Evolutionary conservation across 2,797 vertebrate species (phyloP).

Genomic region (Limosa lapponica): DNA sequence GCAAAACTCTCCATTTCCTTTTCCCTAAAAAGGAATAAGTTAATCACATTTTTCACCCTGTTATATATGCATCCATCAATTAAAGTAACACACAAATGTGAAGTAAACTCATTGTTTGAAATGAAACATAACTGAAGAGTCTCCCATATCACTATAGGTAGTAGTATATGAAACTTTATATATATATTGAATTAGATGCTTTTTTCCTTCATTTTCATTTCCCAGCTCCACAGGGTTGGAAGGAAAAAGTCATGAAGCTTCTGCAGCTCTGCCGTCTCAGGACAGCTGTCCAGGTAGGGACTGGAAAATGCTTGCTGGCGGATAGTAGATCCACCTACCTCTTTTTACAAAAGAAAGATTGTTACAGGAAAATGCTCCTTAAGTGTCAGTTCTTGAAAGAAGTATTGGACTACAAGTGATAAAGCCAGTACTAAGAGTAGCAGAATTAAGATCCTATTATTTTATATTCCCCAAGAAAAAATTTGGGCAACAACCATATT

Average conservation of each 20-base stretch:
- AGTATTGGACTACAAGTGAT: not conserved
- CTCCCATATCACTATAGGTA: not conserved
- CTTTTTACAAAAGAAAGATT: not conserved
- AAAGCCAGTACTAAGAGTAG: not conserved
- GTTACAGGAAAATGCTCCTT: not conserved
- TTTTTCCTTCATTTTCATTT: not conserved
- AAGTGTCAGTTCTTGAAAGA: not conserved
- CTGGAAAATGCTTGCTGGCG: not conserved
- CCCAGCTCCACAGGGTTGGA: not conserved
- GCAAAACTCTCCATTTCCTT: slow-evolving; percentile 87
- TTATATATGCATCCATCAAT: not conserved
- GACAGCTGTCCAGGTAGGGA: not conserved
- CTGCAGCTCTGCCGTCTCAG: not conserved
- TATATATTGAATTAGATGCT: not conserved
- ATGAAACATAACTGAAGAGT: not conserved
- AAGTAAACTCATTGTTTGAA: not conserved
- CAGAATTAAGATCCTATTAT: not conserved
- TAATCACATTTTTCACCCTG: not conserved
- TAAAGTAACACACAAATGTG: not conserved
- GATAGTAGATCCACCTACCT: rapidly evolving
- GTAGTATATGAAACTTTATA: not conserved
- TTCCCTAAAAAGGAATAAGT: slow-evolving; percentile 83
- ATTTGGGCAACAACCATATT: rapidly evolving
- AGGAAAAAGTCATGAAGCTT: not conserved
- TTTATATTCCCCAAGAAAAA: not conserved